Evolutionary conservation across 2,888 invertebrate genomes (phyloP).

Genomic region (Phyto melanocephala): DNA sequence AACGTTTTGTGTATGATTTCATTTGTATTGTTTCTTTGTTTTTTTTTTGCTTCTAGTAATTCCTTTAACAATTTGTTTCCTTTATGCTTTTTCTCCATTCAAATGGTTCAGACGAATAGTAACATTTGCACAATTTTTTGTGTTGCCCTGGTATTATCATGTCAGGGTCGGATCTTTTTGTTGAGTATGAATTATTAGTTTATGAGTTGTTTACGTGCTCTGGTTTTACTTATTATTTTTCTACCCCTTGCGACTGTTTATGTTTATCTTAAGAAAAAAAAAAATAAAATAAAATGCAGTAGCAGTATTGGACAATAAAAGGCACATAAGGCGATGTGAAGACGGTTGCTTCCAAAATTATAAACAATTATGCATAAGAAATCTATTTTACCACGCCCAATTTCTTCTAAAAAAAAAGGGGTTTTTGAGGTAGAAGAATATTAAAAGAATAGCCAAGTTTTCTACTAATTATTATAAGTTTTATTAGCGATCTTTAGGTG

Average conservation of each 20-base stretch:
- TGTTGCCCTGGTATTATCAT: constrained; percentile 26
- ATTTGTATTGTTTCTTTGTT: neutral
- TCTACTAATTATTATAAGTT: too few species aligned
- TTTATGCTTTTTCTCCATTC: constrained; percentile 8
- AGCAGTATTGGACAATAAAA: neutral
- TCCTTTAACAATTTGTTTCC: neutral
- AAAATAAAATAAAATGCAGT: neutral
- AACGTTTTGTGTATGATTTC: constrained; percentile 4
- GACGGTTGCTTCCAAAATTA: neutral
- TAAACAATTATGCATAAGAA: neutral
- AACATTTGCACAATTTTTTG: neutral
- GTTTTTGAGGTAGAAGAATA: too few species aligned
- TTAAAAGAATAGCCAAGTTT: too few species aligned
- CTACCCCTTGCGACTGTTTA: neutral
- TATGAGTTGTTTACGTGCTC: constrained; percentile 51
- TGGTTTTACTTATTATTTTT: neutral
- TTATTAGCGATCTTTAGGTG: too few species aligned
- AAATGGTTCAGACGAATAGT: constrained; percentile 1
- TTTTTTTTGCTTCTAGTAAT: neutral
- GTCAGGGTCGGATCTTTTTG: constrained; percentile 57
- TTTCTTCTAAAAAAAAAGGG: too few species aligned
- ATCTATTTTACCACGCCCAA: too few species aligned
- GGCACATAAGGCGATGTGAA: too few species aligned
- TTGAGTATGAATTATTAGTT: constrained; percentile 38
- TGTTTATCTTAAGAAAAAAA: neutral